Evolutionary conservation across 30 jellyfish, hydroid and myxozoan genomes (phyloP).

Genomic region (Cassiopea xamachana): DNA sequence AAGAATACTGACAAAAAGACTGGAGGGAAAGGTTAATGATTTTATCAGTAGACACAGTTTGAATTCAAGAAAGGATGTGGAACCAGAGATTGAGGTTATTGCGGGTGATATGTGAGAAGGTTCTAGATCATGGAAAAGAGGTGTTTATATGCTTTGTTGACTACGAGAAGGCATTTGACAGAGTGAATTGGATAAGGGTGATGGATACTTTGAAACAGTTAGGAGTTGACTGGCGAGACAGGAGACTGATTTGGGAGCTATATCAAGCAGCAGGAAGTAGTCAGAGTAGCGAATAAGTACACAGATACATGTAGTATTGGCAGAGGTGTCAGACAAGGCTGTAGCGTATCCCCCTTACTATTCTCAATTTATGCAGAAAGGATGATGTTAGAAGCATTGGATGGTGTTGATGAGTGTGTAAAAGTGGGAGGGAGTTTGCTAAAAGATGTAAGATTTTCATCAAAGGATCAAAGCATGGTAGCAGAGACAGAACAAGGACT

Average conservation of each 20-base stretch:
- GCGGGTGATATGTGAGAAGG: not conserved
- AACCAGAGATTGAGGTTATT: not conserved
- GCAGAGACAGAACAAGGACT: constrained; percentile 21
- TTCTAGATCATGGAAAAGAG: not conserved
- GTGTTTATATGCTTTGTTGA: not conserved
- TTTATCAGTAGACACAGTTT: not conserved
- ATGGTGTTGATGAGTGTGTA: not conserved
- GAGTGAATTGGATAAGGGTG: constrained; percentile 7
- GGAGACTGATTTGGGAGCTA: constrained; percentile 6
- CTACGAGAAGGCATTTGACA: constrained; percentile 23
- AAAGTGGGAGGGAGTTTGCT: constrained; percentile 10
- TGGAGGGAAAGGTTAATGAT: too few relatives aligned
- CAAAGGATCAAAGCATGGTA: constrained; percentile 23
- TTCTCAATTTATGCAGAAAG: not conserved
- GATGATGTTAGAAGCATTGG: not conserved
- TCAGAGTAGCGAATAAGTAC: not conserved
- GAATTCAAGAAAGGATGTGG: not conserved
- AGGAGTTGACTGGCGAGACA: constrained; percentile 7
- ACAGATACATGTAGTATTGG: not conserved
- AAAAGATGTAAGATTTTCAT: constrained; percentile 11
- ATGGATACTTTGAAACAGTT: not conserved
- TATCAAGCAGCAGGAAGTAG: not conserved
- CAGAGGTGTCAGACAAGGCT: constrained; percentile 38
- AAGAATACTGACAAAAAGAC: too few relatives aligned
- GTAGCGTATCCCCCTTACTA: constrained; percentile 14